phyloP scores from a whole-genome alignment of 2,888 invertebrate species.

The Heliconius charithonia region DNA sequence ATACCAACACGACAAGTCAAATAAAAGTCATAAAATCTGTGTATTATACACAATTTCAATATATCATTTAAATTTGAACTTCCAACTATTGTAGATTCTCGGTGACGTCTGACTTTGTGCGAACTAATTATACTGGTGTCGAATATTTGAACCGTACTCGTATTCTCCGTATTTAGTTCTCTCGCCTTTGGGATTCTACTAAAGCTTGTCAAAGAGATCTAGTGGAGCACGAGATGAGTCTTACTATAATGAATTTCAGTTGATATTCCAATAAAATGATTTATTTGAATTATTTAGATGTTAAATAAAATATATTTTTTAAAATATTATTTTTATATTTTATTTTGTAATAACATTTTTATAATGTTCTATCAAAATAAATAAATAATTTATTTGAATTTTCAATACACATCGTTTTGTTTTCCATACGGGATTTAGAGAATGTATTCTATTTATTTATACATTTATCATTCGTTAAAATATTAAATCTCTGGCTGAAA shows the following conservation, averaged over 20 bases:
- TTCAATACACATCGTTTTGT: background rate
- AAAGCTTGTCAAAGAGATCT: slow-evolving; percentile 53
- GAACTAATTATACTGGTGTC: slow-evolving; percentile 20
- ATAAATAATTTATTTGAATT: background rate
- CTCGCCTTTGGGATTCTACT: slow-evolving; percentile 56
- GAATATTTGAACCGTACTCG: slow-evolving; percentile 26
- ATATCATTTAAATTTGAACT: background rate
- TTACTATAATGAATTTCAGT: slow-evolving; percentile 49
- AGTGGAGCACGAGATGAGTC: slow-evolving; percentile 36
- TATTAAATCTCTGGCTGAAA: no score
- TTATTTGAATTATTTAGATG: background rate
- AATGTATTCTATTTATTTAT: no score
- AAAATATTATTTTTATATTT: no score
- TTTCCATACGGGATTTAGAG: background rate
- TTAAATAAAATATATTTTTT: no score
- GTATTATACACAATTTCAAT: no score
- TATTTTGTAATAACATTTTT: no score
- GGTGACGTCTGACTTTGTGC: background rate
- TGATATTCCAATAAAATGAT: slow-evolving; percentile 18
- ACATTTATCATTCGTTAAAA: no score
- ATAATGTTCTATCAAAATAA: no score
- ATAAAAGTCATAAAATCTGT: no score
- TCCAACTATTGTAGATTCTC: background rate
- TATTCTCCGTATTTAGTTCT: slow-evolving; percentile 57
- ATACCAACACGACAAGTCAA: no score